Evolutionary conservation across 2,113 vertebrate species (phyloP).

Genomic region (Megaleporinus macrocephalus): DNA sequence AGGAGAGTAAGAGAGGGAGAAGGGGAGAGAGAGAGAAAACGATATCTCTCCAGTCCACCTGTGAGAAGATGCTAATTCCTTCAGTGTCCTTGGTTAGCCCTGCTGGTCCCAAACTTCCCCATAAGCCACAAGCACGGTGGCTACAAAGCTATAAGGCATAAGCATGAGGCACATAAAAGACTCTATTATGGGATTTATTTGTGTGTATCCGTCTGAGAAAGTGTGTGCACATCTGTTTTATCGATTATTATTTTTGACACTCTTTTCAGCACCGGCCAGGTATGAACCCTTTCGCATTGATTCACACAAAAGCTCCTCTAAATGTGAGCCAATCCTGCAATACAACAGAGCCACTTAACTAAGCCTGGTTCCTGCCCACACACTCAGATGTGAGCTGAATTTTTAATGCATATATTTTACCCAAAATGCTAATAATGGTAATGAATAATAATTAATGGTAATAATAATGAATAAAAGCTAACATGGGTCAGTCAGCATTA

Average conservation of each 20-base stretch:
- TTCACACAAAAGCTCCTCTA: background rate
- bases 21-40: background rate
- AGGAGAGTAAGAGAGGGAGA: background rate
- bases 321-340: background rate
- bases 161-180: background rate
- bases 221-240: background rate
- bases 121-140: slow-evolving; percentile 1
- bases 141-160: background rate
- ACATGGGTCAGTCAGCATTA: slow-evolving; percentile 34
- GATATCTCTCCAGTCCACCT: slow-evolving; percentile 35
- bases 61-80: slow-evolving; percentile 37
- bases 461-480: slow-evolving; percentile 26
- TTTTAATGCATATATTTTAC: background rate
- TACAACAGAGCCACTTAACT: background rate
- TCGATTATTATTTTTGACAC: background rate
- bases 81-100: slow-evolving; percentile 33
- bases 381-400: background rate
- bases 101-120: slow-evolving; percentile 11
- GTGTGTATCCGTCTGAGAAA: background rate
- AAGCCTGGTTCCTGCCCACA: background rate
- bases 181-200: background rate
- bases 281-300: background rate
- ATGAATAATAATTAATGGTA: slow-evolving; percentile 28
- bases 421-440: background rate
- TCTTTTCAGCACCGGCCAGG: background rate